A percentile compares a stretch with the other conserved stretches of the same genome.
These are phyloP conservation scores for Tetrax tetrax DNA, from an alignment of 2,113 vertebrate genomes.

Conservation along the genomic window DNA sequence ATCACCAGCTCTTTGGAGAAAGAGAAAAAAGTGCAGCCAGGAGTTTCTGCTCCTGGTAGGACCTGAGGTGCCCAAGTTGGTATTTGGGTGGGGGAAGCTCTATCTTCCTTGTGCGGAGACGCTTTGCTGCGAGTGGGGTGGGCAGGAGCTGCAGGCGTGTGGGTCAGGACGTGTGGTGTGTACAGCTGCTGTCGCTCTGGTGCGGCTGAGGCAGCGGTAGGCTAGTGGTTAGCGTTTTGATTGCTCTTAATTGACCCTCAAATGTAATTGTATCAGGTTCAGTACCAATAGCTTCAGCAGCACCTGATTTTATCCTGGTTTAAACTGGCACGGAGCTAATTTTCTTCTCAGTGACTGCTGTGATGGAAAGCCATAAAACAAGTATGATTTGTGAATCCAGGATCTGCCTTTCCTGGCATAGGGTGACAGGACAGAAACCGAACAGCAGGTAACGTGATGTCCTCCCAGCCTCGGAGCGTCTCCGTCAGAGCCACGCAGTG, in stretches of 20 bases:
- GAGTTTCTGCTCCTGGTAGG: neutral
- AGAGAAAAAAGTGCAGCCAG: neutral
- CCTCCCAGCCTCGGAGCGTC: neutral
- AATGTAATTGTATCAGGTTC: neutral
- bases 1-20: neutral
- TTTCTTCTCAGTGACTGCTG: no score
- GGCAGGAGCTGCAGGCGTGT: neutral
- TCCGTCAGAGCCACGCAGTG: rapidly evolving
- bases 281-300: neutral
- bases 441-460: rapidly evolving
- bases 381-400: neutral
- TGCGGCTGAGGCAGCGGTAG: neutral
- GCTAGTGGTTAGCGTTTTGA: neutral
- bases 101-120: neutral
- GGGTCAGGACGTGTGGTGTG: rapidly evolving
- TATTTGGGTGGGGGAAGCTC: neutral
- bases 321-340: no score
- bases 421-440: neutral
- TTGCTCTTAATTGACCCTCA: neutral
- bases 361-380: neutral
- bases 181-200: neutral
- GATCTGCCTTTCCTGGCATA: neutral
- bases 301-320: neutral
- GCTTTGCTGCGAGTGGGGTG: neutral
- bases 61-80: neutral